Percentiles rank a stretch among this genome's conserved stretches.
phyloP scores from a whole-genome alignment of 2,113 vertebrate species.

The Loxodonta africana region DNA sequence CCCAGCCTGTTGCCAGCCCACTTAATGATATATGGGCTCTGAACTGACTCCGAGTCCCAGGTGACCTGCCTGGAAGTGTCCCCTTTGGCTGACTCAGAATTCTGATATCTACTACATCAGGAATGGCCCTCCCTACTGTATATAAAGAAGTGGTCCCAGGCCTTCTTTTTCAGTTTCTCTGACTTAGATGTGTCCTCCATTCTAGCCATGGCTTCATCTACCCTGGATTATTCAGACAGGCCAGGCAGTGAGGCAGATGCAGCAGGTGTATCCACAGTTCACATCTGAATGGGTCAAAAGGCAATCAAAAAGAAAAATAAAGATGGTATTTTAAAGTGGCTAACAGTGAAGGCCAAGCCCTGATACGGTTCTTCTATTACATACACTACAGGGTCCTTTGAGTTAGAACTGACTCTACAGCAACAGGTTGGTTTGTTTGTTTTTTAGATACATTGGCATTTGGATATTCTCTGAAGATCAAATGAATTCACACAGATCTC shows the following conservation, averaged over 20 bases:
- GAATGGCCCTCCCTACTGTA: background rate
- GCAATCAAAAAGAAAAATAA: background rate
- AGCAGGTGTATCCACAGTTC: background rate
- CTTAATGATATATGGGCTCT: conserved; percentile 33
- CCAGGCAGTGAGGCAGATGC: background rate
- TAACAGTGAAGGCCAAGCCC: background rate
- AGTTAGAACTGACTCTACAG: no score
- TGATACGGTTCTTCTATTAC: background rate
- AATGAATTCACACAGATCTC: background rate
- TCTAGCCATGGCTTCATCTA: background rate
- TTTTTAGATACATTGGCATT: background rate
- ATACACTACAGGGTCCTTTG: no score
- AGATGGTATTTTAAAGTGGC: background rate
- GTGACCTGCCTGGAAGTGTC: background rate
- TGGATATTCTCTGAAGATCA: background rate
- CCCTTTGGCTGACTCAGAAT: conserved; percentile 3
- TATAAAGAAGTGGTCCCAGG: background rate
- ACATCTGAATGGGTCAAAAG: background rate
- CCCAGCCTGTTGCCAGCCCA: background rate
- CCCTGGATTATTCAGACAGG: background rate
- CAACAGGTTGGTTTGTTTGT: no score
- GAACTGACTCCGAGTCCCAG: background rate
- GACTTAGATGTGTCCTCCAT: background rate
- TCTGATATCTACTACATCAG: background rate
- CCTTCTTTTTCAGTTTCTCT: background rate